Conservation (phyloP, 2,797 vertebrate genomes). For the Hoplostethus mediterraneus region DNA sequence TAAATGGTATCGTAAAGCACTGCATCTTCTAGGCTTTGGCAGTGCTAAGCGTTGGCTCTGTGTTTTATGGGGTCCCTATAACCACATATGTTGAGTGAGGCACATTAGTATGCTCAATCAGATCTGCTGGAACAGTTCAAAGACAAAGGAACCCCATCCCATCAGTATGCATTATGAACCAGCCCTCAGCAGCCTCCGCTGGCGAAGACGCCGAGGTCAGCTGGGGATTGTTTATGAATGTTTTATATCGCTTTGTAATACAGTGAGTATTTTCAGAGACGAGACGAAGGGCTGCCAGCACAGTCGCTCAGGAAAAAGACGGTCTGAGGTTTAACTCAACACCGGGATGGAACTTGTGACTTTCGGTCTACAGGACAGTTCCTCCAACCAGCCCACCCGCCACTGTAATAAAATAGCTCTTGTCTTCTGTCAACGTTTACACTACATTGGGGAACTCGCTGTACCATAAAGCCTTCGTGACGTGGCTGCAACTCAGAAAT, state of each 20-base stretch:
- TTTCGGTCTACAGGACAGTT: not conserved
- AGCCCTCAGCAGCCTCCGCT: conserved; percentile 32
- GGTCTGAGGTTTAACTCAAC: conserved; percentile 26
- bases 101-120: conserved; percentile 69
- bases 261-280: conserved; percentile 59
- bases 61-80: conserved; percentile 59
- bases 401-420: conserved; percentile 13
- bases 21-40: conserved; percentile 48
- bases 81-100: conserved; percentile 70
- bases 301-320: conserved; percentile 37
- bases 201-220: conserved; percentile 53
- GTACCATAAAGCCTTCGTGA: conserved; percentile 11
- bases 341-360: not conserved
- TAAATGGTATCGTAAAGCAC: conserved; percentile 22
- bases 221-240: conserved; percentile 71
- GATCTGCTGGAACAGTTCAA: conserved; percentile 69
- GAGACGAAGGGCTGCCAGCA: conserved; percentile 25
- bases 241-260: conserved; percentile 71
- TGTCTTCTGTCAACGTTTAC: conserved; percentile 46
- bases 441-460: not conserved
- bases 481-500: conserved; percentile 25
- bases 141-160: conserved; percentile 71
- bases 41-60: conserved; percentile 18
- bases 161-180: conserved; percentile 67
- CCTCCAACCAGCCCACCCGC: conserved; percentile 33